A percentile compares a stretch with the other conserved stretches of the same genome.
Evolutionary conservation across 2,888 invertebrate genomes (phyloP).

Genomic region (Seladonia tumulorum): DNA sequence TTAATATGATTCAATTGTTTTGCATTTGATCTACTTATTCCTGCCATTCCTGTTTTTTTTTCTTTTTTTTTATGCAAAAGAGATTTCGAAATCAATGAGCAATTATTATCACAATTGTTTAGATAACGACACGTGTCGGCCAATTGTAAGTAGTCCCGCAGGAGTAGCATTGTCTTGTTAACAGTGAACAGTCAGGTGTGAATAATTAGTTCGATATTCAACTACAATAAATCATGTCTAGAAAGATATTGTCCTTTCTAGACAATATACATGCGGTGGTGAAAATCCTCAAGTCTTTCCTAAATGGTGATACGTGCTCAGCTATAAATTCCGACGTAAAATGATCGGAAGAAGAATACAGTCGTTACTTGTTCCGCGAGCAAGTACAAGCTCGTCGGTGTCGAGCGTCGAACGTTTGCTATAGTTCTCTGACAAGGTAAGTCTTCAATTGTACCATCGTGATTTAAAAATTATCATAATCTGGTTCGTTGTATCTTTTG

Average conservation of each 20-base stretch:
- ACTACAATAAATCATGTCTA: not conserved
- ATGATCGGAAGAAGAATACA: not conserved
- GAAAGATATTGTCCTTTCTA: not conserved
- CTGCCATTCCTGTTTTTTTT: too few species aligned
- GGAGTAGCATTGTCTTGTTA: not conserved
- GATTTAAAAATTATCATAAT: not conserved
- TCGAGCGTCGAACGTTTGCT: not conserved
- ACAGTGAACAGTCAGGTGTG: not conserved
- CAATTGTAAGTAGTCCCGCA: not conserved
- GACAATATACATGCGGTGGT: not conserved
- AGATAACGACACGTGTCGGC: not conserved
- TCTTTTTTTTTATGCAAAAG: too few species aligned
- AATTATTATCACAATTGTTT: not conserved
- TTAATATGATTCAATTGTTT: too few species aligned
- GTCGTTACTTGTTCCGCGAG: not conserved
- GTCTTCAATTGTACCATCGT: not conserved
- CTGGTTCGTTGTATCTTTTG: not conserved
- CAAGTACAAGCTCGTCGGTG: not conserved
- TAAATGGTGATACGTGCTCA: not conserved
- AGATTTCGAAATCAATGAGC: not conserved
- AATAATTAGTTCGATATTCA: not conserved
- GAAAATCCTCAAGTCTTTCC: not conserved
- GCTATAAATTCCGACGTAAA: constrained; percentile 8
- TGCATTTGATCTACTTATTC: too few species aligned
- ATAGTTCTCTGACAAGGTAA: not conserved